Conservation (phyloP, 2,888 invertebrate species). For the Sphecodes monilicornis region DNA sequence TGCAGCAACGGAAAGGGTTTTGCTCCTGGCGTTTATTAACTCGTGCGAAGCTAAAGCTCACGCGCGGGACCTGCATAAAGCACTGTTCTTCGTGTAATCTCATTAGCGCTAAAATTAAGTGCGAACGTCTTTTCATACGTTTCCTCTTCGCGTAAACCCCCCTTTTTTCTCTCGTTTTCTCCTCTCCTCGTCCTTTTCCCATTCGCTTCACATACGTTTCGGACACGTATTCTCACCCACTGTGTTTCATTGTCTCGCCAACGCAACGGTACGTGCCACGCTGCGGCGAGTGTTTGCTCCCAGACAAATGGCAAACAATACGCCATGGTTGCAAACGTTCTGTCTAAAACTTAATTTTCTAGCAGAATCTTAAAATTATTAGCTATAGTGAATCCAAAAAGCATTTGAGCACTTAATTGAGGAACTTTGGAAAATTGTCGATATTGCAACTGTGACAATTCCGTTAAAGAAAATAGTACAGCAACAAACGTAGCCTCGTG, state of each 20-base stretch:
- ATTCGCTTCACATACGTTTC: neutral
- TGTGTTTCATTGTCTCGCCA: slow-evolving; percentile 7
- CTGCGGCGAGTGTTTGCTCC: neutral
- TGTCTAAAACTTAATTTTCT: neutral
- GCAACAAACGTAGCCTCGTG: too few species aligned
- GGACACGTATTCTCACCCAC: slow-evolving; percentile 4
- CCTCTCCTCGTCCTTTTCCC: neutral
- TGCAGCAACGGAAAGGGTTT: slow-evolving; percentile 75
- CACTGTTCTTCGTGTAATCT: slow-evolving; percentile 56
- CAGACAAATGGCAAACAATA: neutral
- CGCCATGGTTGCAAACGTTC: neutral
- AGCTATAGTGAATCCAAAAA: too few species aligned
- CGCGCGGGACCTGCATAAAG: neutral
- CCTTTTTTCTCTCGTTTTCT: neutral
- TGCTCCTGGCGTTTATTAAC: slow-evolving; percentile 81
- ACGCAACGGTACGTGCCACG: neutral
- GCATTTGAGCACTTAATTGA: too few species aligned
- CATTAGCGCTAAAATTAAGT: slow-evolving; percentile 58
- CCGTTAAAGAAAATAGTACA: too few species aligned
- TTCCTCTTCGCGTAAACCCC: neutral
- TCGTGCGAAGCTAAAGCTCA: slow-evolving; percentile 70
- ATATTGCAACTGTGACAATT: too few species aligned
- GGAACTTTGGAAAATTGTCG: too few species aligned
- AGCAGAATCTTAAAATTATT: too few species aligned
- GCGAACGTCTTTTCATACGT: slow-evolving; percentile 33